Base-by-base conservation (phyloP, 2,113 vertebrate species). In the Pelusios castaneus region DNA sequence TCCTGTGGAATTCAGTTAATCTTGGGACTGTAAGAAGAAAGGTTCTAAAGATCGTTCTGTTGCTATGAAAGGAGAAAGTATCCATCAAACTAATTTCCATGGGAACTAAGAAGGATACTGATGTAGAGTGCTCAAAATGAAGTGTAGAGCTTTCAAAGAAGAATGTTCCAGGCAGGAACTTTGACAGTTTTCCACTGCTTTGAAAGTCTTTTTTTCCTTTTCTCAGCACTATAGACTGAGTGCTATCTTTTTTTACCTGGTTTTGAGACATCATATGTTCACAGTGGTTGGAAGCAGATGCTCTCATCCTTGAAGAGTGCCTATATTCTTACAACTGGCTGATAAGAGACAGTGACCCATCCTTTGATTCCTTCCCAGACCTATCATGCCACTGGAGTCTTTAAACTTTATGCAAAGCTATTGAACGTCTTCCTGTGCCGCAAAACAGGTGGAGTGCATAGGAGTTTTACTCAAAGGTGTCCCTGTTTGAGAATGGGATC, bases 381-480 rank as follows among this genome's bases (percentile, higher is more conserved):
- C 4, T 2, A 5, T 49, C 76, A 6, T 10, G 47, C 87, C 85
- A 79, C 11, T 73, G n/a, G n/a, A 70, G 21, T 76, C 80, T 79
- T 87, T 58, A 49, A 79, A 0, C 55, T 92, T 83, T 5, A 2
- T 38, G 43, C 1, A 89, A 14, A 19, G 80, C 43, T 87, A 41
- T 90, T 5, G 10, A 4, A 16, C 34, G 31, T 81, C 77, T 90
- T 29, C 9, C 29, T 91, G 13, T 7, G 38, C 3, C 41, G 31
- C 14, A 41, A 4, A 90, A 41, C 38, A 12, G 10, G 10, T 12
- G 3, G 54, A 19, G 21, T 29, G 27, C 0, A 0, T 2, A 55
- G 51, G 76, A 83, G 81, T 49, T 17, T 78, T 92, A 51, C 58
- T 91, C 8, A 0, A n/a, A 13, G 52, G 54, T 17, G 70, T 83